Evolutionary conservation across 2,888 invertebrate species (phyloP).

Genomic region (Drosophila infuscata): DNA sequence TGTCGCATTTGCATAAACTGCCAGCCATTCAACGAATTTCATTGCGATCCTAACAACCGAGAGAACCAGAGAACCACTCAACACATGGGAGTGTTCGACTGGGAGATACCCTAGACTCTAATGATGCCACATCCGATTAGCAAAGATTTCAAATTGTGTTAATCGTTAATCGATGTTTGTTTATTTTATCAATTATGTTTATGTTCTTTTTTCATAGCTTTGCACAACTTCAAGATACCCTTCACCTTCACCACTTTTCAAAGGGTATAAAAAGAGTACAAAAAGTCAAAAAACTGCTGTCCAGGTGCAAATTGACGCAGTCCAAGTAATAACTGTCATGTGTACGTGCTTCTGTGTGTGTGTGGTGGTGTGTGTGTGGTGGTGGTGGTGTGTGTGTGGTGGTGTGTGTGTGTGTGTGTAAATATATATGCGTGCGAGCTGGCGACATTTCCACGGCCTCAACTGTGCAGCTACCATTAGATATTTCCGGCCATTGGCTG

Average conservation of each 20-base stretch:
- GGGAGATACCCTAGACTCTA: not conserved
- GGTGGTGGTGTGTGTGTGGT: slow-evolving; percentile 3
- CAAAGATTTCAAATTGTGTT: not conserved
- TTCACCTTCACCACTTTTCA: not conserved
- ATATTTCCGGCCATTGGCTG: slow-evolving; percentile 65
- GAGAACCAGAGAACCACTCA: no score
- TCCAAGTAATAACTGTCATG: slow-evolving; percentile 18
- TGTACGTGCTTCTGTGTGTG: not conserved
- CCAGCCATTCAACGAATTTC: slow-evolving; percentile 22
- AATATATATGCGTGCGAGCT: slow-evolving; percentile 7
- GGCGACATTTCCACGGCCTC: slow-evolving; percentile 43
- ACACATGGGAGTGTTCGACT: not conserved
- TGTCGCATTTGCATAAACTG: slow-evolving; percentile 44
- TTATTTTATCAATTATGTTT: not conserved
- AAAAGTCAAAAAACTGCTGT: not conserved
- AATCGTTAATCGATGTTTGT: not conserved
- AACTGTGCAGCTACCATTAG: slow-evolving; percentile 50
- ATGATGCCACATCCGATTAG: not conserved
- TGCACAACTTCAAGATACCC: not conserved
- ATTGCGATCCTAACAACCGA: slow-evolving; percentile 16
- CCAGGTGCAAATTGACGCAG: slow-evolving; percentile 47
- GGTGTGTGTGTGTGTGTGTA: not conserved
- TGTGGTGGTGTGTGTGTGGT: not conserved
- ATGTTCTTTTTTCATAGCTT: not conserved
- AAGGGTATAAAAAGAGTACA: not conserved